Evolutionary conservation across 2,888 invertebrate genomes (phyloP), one percentile per base, ranked within the genome.

Genomic region (Teleiodes luculella): DNA sequence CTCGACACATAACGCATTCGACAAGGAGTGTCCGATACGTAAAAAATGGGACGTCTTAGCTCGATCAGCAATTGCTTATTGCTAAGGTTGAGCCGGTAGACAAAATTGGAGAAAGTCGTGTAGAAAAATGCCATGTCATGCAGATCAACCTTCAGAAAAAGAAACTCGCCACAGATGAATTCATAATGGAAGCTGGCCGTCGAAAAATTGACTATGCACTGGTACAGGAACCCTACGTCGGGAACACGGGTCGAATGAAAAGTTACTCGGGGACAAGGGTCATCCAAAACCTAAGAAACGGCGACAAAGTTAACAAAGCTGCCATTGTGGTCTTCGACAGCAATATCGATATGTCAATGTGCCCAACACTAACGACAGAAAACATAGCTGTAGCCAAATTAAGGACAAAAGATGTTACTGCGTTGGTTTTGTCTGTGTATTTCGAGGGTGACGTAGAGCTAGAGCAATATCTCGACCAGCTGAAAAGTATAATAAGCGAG

Each of bases 141-240:
- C 39, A 41, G 18, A 18, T 18, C 4, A 41, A 41, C 53, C 45
- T 58, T 7, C 57, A 57, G 36, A 43, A 57, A 8, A 54, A 36
- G 1, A 39, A 52, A n/a, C 52, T 54, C 0, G 57, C 61, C 1
- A 58, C 57, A 0, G 16, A 51, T 3, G 61, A 61, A 41, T 16
- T 61, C 0, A 11, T 59, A 1, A 0, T 46, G 8, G 58, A 57
- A 13, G 55, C 56, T 0, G 36, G 16, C 2, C 47, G 14, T 1
- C 35, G 46, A 7, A 54, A 48, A 8, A 41, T 54, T 1, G n/a
- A 18, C 2, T 7, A 55, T 0, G 60, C 60, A 3, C 28, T 60
- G n/a, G 35, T 60, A 6, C 60, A 60, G 48, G 58, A 60, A 18
- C 60, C 60, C 0, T 60, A 59, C 13, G 31, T 58, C 0, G 54